phyloP scores from a whole-genome alignment of 2,888 invertebrate species.

The Philhelius pedissequus region DNA sequence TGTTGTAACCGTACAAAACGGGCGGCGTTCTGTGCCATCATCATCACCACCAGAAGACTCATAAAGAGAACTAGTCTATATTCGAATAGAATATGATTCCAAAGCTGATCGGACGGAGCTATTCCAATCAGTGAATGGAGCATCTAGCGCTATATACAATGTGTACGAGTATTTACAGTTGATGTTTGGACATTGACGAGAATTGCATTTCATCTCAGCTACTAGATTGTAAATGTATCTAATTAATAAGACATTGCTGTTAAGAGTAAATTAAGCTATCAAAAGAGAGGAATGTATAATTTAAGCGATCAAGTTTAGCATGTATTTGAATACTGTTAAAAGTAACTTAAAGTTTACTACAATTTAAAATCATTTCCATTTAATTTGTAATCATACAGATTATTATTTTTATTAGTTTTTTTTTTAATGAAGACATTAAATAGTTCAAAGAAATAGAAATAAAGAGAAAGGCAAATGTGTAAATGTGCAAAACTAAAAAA shows the following conservation, averaged over 20 bases:
- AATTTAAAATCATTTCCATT: not conserved
- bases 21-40: not conserved
- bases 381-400: not conserved
- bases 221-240: slow-evolving; percentile 27
- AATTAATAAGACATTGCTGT: slow-evolving; percentile 20
- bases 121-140: slow-evolving; percentile 5
- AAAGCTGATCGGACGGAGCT: not conserved
- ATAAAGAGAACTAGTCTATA: not conserved
- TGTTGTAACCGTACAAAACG: not conserved
- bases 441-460: too few species aligned
- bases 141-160: not conserved
- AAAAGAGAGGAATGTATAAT: slow-evolving; percentile 6
- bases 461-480: too few species aligned
- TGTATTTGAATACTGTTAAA: not conserved
- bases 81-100: slow-evolving; percentile 20
- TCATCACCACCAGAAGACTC: not conserved
- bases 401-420: too few species aligned
- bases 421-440: too few species aligned
- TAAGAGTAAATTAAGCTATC: slow-evolving; percentile 29
- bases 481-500: too few species aligned
- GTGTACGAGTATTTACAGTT: too few species aligned
- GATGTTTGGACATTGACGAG: slow-evolving; percentile 30
- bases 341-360: not conserved
- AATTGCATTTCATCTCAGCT: slow-evolving; percentile 2
- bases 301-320: not conserved